phyloP scores from a whole-genome alignment of 1,140 invertebrate genomes.

The Papilio glaucus region DNA sequence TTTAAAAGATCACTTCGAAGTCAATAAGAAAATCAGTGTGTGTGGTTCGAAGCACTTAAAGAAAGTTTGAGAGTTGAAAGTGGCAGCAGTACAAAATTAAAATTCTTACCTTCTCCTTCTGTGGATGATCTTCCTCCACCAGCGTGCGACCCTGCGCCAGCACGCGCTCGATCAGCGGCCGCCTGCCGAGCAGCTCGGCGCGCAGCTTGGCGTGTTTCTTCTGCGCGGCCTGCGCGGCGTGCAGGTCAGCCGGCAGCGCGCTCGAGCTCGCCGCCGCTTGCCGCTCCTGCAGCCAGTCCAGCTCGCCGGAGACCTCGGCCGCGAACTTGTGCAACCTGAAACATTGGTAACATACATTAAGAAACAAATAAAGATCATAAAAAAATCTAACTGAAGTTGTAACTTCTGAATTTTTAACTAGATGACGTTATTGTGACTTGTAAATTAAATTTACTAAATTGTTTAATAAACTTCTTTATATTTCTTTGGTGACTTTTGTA shows the following conservation, averaged over 20 bases:
- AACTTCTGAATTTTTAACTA: too few species aligned
- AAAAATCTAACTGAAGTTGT: too few species aligned
- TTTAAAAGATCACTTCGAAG: too few species aligned
- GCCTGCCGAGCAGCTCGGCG: slow-evolving; percentile 92
- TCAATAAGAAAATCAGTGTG: too few species aligned
- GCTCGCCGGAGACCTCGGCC: slow-evolving; percentile 96
- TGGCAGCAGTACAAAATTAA: slow-evolving; percentile 5
- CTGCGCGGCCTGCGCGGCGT: slow-evolving; percentile 95
- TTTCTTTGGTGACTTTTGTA: too few species aligned
- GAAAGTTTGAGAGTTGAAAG: too few species aligned
- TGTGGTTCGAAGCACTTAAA: too few species aligned
- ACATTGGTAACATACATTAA: too few species aligned
- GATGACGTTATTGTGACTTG: too few species aligned
- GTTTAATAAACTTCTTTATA: too few species aligned
- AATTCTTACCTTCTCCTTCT: slow-evolving; percentile 86
- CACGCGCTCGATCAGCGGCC: slow-evolving; percentile 92
- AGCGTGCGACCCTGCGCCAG: slow-evolving; percentile 89
- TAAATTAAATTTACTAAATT: too few species aligned
- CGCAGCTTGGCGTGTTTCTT: slow-evolving; percentile 97
- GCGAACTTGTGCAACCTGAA: slow-evolving; percentile 96
- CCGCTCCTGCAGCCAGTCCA: slow-evolving; percentile 98
- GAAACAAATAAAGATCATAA: too few species aligned
- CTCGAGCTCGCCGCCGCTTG: slow-evolving; percentile 91
- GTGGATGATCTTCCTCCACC: slow-evolving; percentile 89
- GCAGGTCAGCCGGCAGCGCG: slow-evolving; percentile 90